Conservation (phyloP, 2,888 invertebrate species). For the Ferrisia virgata region DNA sequence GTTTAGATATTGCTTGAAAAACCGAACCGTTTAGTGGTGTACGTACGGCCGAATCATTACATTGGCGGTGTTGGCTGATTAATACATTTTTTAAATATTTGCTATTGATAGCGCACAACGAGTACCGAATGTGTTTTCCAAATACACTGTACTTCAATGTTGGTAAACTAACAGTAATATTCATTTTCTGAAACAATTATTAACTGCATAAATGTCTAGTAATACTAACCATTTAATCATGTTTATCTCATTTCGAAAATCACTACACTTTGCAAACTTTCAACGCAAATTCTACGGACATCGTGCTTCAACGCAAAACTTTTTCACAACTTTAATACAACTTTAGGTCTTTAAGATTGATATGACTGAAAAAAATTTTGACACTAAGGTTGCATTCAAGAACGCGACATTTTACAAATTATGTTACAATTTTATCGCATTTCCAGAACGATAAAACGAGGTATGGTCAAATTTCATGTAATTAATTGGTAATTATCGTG, state of each 20-base stretch:
- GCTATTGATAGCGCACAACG: conserved; percentile 13
- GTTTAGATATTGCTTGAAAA: neutral
- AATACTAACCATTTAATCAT: conserved; percentile 30
- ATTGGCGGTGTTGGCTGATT: neutral
- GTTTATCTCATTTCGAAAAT: neutral
- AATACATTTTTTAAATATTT: neutral
- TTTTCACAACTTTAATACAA: conserved; percentile 3
- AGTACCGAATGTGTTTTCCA: conserved; percentile 34
- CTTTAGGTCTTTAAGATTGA: no score
- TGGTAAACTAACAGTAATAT: conserved; percentile 9
- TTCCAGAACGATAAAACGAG: neutral
- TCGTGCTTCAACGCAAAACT: neutral
- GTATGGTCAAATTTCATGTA: neutral
- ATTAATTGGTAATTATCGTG: neutral
- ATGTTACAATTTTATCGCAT: neutral
- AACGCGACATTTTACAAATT: neutral
- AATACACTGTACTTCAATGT: conserved; percentile 21
- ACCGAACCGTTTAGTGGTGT: neutral
- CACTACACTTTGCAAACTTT: neutral
- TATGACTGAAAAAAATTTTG: conserved; percentile 13
- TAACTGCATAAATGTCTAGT: neutral
- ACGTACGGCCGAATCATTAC: neutral
- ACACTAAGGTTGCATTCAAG: conserved; percentile 8
- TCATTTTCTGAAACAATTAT: conserved; percentile 38
- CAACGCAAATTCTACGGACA: neutral